Percentiles rank a stretch among this genome's conserved stretches.
Conservation (phyloP, 64 coral and sea anemone genomes). For the Pocillopora verrucosa region DNA sequence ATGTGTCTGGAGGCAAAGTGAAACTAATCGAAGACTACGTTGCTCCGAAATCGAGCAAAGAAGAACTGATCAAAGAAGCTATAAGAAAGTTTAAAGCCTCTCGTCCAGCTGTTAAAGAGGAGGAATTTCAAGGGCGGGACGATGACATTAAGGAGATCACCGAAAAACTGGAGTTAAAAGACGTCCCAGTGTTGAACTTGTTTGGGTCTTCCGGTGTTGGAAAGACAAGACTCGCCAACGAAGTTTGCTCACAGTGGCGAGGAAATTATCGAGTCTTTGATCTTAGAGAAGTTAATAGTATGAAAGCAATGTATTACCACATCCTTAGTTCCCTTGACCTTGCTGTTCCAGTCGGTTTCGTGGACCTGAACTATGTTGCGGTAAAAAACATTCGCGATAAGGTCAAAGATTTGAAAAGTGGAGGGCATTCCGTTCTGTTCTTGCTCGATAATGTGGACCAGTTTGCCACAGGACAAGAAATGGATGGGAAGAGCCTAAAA, state of each 20-base stretch:
- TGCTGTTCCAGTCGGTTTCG: neutral
- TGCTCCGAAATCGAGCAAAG: neutral
- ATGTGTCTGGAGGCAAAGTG: too few relatives aligned
- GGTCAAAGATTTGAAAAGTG: neutral
- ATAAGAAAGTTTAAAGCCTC: neutral
- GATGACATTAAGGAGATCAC: neutral
- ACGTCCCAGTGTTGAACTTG: neutral
- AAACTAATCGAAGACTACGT: neutral
- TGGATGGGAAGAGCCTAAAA: neutral
- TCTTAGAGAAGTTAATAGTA: neutral
- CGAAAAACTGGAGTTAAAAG: neutral
- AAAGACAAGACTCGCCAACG: neutral
- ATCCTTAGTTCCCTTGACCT: neutral
- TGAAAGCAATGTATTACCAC: neutral
- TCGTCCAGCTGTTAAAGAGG: neutral
- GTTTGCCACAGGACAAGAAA: neutral
- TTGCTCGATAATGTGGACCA: slow-evolving; percentile 9
- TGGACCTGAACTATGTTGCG: neutral
- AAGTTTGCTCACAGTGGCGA: neutral
- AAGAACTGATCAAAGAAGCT: neutral
- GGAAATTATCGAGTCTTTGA: neutral
- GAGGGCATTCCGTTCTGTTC: neutral
- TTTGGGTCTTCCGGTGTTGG: neutral
- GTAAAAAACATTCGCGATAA: neutral
- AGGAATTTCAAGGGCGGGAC: neutral